Base-by-base conservation (phyloP, 2,888 invertebrate genomes). In the Melikaiella ostensackeni region DNA sequence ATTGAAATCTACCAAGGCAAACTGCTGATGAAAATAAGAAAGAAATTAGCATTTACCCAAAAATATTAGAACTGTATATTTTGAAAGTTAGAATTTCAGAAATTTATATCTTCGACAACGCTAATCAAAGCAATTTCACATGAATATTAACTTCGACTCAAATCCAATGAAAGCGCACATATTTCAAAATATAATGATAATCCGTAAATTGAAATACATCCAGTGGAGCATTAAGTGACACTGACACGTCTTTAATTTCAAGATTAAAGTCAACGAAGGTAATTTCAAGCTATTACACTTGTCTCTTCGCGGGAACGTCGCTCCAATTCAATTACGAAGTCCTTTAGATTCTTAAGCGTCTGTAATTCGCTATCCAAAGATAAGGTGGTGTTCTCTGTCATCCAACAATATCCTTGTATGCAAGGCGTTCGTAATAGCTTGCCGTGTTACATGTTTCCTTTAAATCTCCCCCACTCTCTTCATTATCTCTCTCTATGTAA, bases 281-380 rank as follows among this genome's bases (percentile, higher is more conserved):
- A 24, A 57, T 66, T 42, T 75, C 46, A 73, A 78, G 75, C 76
- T 75, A 61, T 38, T 76, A 78, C 62, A 66, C 70, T 50, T 77
- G 75, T 77, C 57, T 79, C 74, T 80, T 80, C 75, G 76, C 77
- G 79, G 82, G 79, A 84, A 85, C 82, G 80, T 81, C 83, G 83
- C 82, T 87, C 83, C 83, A 86, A 87, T 88, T 88, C 87, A 88
- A 88, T 88, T 86, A 87, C 84, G 80, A 79, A 80, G 83, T 83
- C 82, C 84, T 86, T 87, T 83, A 81, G 79, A 81, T 78, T 81
- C 83, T 84, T 77, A 80, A n/a, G 78, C 77, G 79, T 80, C 81
- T 84, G 80, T 82, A 83, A 81, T 82, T n/a, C 79, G 78, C 76
- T 77, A 80, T 80, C 63, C 80, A 74, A 81, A n/a, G 79, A 81